These are phyloP conservation scores for Galaxias olidus DNA, from an alignment of 2,797 vertebrate genomes.

Conservation along the genomic window DNA sequence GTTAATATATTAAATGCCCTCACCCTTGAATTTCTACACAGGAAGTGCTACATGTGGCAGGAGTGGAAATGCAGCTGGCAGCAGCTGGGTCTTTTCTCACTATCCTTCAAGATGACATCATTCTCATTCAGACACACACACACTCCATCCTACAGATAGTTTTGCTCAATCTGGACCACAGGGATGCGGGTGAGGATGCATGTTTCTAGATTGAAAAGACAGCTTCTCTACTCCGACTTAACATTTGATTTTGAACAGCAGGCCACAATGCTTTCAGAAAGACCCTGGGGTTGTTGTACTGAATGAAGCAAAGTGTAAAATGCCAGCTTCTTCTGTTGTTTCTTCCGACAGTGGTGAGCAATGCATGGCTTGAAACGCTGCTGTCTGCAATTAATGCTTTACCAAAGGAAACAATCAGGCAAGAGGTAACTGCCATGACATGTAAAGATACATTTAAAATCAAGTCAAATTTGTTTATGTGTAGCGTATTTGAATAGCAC, in stretches of 20 bases:
- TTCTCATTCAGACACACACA: conserved; percentile 89
- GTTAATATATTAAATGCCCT: background rate
- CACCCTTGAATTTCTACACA: conserved; percentile 48
- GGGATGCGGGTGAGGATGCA: conserved; percentile 77
- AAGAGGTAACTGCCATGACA: conserved; percentile 79
- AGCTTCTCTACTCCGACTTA: no score
- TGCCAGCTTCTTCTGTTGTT: conserved; percentile 19
- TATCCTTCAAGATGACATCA: conserved; percentile 89
- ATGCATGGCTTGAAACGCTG: conserved; percentile 92
- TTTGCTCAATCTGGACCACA: conserved; percentile 88
- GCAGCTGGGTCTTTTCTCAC: conserved; percentile 90
- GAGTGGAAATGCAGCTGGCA: conserved; percentile 88
- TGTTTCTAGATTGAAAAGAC: no score
- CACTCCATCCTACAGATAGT: conserved; percentile 93
- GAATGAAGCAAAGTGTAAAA: background rate
- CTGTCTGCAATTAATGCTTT: conserved; percentile 86
- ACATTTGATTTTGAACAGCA: no score
- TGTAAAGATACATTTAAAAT: no score
- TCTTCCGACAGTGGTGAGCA: conserved; percentile 83
- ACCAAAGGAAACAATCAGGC: conserved; percentile 91
- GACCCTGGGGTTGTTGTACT: no score
- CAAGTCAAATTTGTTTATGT: no score
- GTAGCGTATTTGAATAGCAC: no score
- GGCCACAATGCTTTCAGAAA: no score
- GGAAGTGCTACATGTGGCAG: conserved; percentile 87